These are phyloP conservation scores for Heteropelma amictum DNA, from an alignment of 2,888 invertebrate species.

Conservation along the genomic window DNA sequence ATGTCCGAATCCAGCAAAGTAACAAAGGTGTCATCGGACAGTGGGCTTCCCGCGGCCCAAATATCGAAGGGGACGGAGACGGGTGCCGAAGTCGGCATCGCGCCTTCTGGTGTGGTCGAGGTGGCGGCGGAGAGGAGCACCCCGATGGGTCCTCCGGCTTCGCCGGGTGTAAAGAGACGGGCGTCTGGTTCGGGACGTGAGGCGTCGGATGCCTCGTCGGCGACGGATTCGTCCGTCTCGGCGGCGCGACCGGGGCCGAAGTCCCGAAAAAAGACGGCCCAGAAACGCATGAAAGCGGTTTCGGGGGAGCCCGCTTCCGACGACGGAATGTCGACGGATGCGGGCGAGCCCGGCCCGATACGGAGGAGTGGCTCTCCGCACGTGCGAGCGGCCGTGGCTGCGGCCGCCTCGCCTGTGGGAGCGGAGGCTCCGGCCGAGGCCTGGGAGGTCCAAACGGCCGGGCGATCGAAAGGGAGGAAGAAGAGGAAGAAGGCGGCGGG, in stretches of 20 bases:
- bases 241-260: neutral
- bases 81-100: neutral
- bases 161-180: neutral
- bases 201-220: neutral
- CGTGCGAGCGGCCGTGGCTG: neutral
- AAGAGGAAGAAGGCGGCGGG: neutral
- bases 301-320: neutral
- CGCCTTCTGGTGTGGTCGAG: neutral
- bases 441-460: neutral
- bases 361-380: no score
- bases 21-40: no score
- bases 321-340: no score
- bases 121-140: neutral
- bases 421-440: neutral
- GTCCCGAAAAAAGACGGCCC: neutral
- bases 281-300: neutral
- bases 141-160: neutral
- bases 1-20: no score
- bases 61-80: no score
- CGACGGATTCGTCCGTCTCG: neutral
- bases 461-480: neutral
- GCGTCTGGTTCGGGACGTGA: neutral
- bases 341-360: no score
- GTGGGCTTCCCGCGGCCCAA: no score
- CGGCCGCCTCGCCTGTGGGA: neutral